phyloP scores from a whole-genome alignment of 2,113 vertebrate species.

The Scomber colias region DNA sequence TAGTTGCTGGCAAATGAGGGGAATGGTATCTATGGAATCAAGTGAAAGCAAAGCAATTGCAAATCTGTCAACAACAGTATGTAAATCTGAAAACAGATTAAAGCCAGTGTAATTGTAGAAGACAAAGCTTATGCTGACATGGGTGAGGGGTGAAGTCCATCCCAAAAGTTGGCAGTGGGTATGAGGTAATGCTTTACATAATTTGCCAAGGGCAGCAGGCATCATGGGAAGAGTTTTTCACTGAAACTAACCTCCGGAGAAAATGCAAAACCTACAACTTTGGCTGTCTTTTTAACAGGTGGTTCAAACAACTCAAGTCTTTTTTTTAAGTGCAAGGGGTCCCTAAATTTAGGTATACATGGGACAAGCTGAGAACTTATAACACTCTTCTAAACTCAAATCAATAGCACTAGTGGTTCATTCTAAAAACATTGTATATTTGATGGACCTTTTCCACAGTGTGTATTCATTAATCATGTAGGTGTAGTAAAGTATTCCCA shows the following conservation, averaged over 20 bases:
- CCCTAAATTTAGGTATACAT: neutral
- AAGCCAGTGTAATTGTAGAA: conserved; percentile 51
- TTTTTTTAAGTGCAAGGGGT: neutral
- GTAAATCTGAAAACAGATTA: conserved; percentile 61
- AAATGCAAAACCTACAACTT: conserved; percentile 72
- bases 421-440: neutral
- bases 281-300: conserved; percentile 42
- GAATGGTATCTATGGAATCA: conserved; percentile 23
- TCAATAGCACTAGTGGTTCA: neutral
- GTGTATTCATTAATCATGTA: too few species aligned
- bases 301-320: conserved; percentile 38
- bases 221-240: conserved; percentile 60
- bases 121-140: conserved; percentile 55
- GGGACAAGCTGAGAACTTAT: neutral
- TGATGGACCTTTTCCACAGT: neutral
- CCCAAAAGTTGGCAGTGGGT: conserved; percentile 55
- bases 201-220: conserved; percentile 62
- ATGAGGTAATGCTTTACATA: conserved; percentile 78
- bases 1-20: neutral
- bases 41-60: conserved; percentile 54
- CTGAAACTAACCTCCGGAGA: conserved; percentile 46
- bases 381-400: neutral
- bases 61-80: conserved; percentile 57
- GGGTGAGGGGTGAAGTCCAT: conserved; percentile 42
- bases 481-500: neutral